These are phyloP conservation scores for Gryon sp. DNA, from an alignment of 1,140 invertebrate genomes.

Conservation along the genomic window DNA sequence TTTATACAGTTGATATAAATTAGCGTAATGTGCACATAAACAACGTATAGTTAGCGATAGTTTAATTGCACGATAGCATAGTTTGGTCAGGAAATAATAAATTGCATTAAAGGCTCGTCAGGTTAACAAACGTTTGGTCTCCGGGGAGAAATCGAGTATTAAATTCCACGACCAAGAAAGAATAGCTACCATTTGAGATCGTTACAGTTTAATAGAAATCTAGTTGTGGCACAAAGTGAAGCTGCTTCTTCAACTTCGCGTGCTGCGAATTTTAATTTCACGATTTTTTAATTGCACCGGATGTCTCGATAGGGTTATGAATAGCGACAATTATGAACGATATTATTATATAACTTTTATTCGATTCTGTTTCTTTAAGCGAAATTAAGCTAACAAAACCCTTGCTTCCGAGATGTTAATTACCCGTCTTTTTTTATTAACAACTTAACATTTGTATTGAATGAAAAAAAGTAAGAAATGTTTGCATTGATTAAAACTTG, in stretches of 20 bases:
- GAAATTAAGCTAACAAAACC: background rate
- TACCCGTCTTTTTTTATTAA: too few species aligned
- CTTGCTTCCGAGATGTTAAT: background rate
- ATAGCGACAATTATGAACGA: constrained; percentile 11
- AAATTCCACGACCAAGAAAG: constrained; percentile 57
- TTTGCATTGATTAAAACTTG: too few species aligned
- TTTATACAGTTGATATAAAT: too few species aligned
- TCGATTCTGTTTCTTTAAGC: background rate
- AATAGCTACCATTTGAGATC: constrained; percentile 53
- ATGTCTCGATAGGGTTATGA: constrained; percentile 8
- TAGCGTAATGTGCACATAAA: constrained; percentile 40
- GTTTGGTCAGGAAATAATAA: constrained; percentile 55
- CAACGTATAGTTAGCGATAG: constrained; percentile 43
- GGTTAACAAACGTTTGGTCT: constrained; percentile 63
- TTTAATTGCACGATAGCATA: constrained; percentile 29
- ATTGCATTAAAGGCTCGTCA: constrained; percentile 61
- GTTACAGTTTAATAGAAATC: constrained; percentile 58
- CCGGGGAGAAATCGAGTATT: constrained; percentile 44
- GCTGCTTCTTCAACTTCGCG: constrained; percentile 27
- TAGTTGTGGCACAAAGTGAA: constrained; percentile 28
- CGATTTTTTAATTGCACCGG: constrained; percentile 37
- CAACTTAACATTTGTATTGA: too few species aligned
- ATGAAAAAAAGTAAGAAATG: too few species aligned
- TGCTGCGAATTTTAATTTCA: constrained; percentile 43
- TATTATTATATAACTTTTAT: background rate